Evolutionary conservation across 1,140 invertebrate species (phyloP).

Genomic region (Amphibalanus amphitrite): DNA sequence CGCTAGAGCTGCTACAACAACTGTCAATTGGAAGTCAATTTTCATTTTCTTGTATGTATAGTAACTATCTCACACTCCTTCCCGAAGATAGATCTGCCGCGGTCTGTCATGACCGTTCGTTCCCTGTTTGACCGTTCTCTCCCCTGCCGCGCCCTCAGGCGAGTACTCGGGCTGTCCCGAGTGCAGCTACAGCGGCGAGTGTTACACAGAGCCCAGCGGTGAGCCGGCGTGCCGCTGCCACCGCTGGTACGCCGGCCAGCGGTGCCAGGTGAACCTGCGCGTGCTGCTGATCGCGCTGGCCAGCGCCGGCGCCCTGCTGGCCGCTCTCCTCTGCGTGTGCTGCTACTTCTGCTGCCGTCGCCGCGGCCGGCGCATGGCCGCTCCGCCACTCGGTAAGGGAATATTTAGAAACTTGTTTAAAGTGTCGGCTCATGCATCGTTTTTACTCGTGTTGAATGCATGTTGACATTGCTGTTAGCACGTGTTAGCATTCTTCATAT

Average conservation of each 20-base stretch:
- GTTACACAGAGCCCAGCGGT: slow-evolving; percentile 8
- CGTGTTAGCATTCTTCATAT: too few species aligned
- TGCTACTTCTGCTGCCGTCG: slow-evolving; percentile 16
- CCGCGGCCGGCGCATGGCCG: slow-evolving; percentile 3
- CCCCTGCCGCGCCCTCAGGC: neutral
- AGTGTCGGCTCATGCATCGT: too few species aligned
- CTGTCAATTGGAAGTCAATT: too few species aligned
- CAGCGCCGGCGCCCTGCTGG: slow-evolving; percentile 13
- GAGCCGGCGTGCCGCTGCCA: slow-evolving; percentile 17
- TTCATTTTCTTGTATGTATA: too few species aligned
- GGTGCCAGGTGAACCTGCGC: slow-evolving; percentile 19
- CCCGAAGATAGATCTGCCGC: too few species aligned
- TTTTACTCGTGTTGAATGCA: too few species aligned
- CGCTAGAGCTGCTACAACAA: too few species aligned
- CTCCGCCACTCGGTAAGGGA: neutral
- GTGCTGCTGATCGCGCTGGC: slow-evolving; percentile 17
- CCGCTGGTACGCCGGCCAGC: slow-evolving; percentile 18
- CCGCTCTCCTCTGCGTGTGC: slow-evolving; percentile 16
- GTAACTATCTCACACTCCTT: too few species aligned
- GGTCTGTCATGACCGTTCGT: too few species aligned
- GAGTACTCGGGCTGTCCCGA: slow-evolving; percentile 12
- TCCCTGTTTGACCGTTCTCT: too few species aligned
- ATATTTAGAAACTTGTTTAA: too few species aligned
- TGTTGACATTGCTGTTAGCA: too few species aligned
- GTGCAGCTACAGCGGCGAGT: slow-evolving; percentile 19